These are phyloP conservation scores for Drosophila pseudoobscura DNA, from an alignment of 1,140 invertebrate species.

Conservation along the genomic window DNA sequence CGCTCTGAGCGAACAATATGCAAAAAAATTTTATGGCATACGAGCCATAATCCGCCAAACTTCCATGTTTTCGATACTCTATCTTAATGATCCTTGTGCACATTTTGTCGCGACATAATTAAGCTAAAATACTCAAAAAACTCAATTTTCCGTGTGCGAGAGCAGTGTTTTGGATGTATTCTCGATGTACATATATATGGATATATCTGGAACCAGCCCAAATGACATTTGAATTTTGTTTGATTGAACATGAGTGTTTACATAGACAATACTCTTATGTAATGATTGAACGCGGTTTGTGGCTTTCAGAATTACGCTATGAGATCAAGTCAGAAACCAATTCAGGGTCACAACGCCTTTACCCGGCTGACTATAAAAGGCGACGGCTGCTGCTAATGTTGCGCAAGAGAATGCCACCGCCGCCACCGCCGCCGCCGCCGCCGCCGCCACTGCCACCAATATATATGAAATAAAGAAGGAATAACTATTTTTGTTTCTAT, in stretches of 20 bases:
- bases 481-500: slow-evolving; percentile 50
- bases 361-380: slow-evolving; percentile 50
- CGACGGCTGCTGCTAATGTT: slow-evolving; percentile 33
- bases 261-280: neutral
- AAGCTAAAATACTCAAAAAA: slow-evolving; percentile 2
- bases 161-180: neutral
- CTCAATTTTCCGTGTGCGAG: neutral
- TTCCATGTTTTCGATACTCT: slow-evolving; percentile 26
- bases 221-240: slow-evolving; percentile 45
- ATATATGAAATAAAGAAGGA: slow-evolving; percentile 19
- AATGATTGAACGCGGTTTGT: slow-evolving; percentile 28
- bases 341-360: slow-evolving; percentile 64
- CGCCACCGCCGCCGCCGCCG: slow-evolving; percentile 34
- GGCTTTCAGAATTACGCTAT: slow-evolving; percentile 30
- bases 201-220: neutral
- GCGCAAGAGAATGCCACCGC: slow-evolving; percentile 44
- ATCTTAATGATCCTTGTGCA: slow-evolving; percentile 37
- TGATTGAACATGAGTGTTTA: neutral
- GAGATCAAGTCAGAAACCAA: slow-evolving; percentile 30
- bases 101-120: slow-evolving; percentile 21
- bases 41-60: slow-evolving; percentile 8
- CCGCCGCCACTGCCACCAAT: slow-evolving; percentile 43
- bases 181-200: no score
- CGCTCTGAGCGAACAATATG: slow-evolving; percentile 13
- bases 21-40: slow-evolving; percentile 31